phyloP scores from a whole-genome alignment of 2,797 vertebrate species.

The Sebastes minor region DNA sequence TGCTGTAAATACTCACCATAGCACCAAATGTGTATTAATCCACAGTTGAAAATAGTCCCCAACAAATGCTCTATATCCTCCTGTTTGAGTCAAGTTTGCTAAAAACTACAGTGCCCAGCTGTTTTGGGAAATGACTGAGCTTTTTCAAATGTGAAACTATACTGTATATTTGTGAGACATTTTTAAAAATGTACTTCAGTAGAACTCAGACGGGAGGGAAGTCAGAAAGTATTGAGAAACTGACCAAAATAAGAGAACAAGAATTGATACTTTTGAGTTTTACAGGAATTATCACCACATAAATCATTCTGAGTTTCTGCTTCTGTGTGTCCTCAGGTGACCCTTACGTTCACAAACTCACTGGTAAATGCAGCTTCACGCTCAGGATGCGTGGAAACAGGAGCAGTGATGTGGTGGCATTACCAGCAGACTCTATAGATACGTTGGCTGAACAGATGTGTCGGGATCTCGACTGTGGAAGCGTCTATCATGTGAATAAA shows the following conservation, averaged over 20 bases:
- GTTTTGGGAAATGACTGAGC: background rate
- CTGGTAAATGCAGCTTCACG: constrained; percentile 46
- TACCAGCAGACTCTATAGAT: background rate
- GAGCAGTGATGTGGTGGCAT: background rate
- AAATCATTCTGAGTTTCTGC: background rate
- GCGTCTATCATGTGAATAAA: background rate
- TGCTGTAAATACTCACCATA: background rate
- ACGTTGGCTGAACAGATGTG: constrained; percentile 45
- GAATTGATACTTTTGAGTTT: background rate
- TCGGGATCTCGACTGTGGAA: constrained; percentile 50
- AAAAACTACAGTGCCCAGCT: background rate
- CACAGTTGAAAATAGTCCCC: too few relatives aligned
- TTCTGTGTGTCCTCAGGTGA: constrained; percentile 32
- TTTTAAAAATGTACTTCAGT: background rate
- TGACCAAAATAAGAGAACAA: background rate
- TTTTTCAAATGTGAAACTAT: background rate
- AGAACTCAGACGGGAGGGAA: background rate
- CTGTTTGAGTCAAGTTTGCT: background rate
- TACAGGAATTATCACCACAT: background rate
- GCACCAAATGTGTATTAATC: background rate
- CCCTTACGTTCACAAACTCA: background rate
- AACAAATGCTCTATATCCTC: background rate
- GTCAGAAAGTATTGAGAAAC: background rate
- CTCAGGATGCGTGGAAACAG: constrained; percentile 26
- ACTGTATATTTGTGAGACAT: background rate